Base-by-base conservation (phyloP, 2,888 invertebrate genomes). In the Trissonchulus sp. region DNA sequence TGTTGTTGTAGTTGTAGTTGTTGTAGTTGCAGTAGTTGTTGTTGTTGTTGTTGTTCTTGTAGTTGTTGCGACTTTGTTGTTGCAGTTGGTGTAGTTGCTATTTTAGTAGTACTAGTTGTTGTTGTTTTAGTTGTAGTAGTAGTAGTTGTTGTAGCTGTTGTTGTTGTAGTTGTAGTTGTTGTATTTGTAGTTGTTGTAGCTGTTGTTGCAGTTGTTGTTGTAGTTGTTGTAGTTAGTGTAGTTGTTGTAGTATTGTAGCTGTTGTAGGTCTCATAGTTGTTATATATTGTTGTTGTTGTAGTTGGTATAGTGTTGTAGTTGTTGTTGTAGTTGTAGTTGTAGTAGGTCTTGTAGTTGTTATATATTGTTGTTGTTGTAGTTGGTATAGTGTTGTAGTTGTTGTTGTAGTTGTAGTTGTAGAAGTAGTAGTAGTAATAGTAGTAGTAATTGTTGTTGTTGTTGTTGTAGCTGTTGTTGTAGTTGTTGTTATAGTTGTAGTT, bases 181-280 rank as follows among this genome's bases (percentile, higher is more conserved):
- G n/a, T n/a, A n/a, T n/a, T n/a, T n/a, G n/a, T n/a, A n/a, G n/a
- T n/a, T n/a, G n/a, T n/a, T n/a, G n/a, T n/a, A n/a, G n/a, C n/a
- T n/a, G n/a, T n/a, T n/a, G n/a, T n/a, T n/a, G n/a, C n/a, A n/a
- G 68, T 68, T 28, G 68, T 68, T 68, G 68, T 68, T 68, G 68
- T 68, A 15, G 68, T 68, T 68, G 68, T 68, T 68, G 68, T 68
- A 18, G 68, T 68, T 68, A 18, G 8, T 68, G 33, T 28, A 18
- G 28, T n/a, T n/a, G n/a, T n/a, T n/a, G n/a, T n/a, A n/a, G n/a
- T n/a, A n/a, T n/a, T n/a, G n/a, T n/a, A n/a, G n/a, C n/a, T n/a
- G n/a, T n/a, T n/a, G n/a, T n/a, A n/a, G n/a, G n/a, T n/a, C n/a
- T n/a, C n/a, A n/a, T n/a, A n/a, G n/a, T n/a, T n/a, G n/a, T n/a